Evolutionary conservation across 1,140 invertebrate genomes (phyloP).

Genomic region (Zaprionus nigranus): DNA sequence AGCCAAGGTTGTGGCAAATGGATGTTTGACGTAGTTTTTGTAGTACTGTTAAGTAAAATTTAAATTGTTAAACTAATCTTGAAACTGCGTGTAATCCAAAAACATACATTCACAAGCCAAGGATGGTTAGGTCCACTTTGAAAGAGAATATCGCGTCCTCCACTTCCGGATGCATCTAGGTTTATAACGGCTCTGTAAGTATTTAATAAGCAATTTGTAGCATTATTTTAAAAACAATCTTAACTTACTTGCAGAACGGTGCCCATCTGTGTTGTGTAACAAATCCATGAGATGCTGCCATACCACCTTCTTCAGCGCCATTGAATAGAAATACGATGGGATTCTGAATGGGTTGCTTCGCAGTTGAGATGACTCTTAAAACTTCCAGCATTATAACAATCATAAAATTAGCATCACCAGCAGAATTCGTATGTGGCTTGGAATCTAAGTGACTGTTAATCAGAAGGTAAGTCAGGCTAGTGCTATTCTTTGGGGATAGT

Average conservation of each 20-base stretch:
- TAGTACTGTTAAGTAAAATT: slow-evolving; percentile 89
- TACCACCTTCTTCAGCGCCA: slow-evolving; percentile 89
- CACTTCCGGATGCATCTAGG: slow-evolving; percentile 96
- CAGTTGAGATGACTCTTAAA: slow-evolving; percentile 83
- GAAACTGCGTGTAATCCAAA: slow-evolving; percentile 86
- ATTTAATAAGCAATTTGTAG: slow-evolving; percentile 85
- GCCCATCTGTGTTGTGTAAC: slow-evolving; percentile 91
- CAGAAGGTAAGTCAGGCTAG: slow-evolving; percentile 86
- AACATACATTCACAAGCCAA: slow-evolving; percentile 92
- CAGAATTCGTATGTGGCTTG: slow-evolving; percentile 90
- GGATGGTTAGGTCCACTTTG: slow-evolving; percentile 96
- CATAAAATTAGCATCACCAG: slow-evolving; percentile 92
- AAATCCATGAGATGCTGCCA: slow-evolving; percentile 91
- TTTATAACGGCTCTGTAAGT: slow-evolving; percentile 94
- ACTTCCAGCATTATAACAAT: slow-evolving; percentile 97
- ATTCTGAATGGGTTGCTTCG: slow-evolving; percentile 50
- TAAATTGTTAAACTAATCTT: slow-evolving; percentile 58
- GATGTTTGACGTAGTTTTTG: slow-evolving; percentile 91
- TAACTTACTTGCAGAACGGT: slow-evolving; percentile 85
- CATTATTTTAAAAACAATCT: slow-evolving; percentile 85
- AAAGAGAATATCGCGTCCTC: slow-evolving; percentile 97
- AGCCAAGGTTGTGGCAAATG: slow-evolving; percentile 91
- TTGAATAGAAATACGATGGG: slow-evolving; percentile 93
- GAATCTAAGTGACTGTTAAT: slow-evolving; percentile 98
- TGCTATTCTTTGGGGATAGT: slow-evolving; percentile 85